Evolutionary conservation across 2,888 invertebrate genomes (phyloP).

Genomic region (Eurytoma adleriae): DNA sequence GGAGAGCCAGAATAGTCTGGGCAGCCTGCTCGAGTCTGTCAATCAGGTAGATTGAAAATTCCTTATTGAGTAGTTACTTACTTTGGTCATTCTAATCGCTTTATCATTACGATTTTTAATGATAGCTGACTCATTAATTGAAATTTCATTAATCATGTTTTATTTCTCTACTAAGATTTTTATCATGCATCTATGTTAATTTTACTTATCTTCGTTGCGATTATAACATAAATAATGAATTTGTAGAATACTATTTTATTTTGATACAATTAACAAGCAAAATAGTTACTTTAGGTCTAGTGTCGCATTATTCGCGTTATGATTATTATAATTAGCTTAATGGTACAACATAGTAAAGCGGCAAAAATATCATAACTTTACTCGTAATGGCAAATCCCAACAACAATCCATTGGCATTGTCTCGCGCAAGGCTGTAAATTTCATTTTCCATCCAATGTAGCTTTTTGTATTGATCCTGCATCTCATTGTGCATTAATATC

Average conservation of each 20-base stretch:
- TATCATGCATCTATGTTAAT: no score
- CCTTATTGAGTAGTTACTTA: neutral
- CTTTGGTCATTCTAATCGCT: neutral
- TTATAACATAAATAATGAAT: no score
- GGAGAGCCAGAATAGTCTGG: slow-evolving; percentile 74
- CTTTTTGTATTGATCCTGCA: neutral
- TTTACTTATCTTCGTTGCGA: no score
- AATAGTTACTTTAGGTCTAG: no score
- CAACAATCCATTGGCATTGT: slow-evolving; percentile 7
- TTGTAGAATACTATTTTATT: no score
- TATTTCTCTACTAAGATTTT: neutral
- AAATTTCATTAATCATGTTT: neutral
- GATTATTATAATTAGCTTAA: neutral
- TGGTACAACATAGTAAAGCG: neutral
- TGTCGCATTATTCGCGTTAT: neutral
- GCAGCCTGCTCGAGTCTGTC: slow-evolving; percentile 72
- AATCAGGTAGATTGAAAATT: slow-evolving; percentile 68
- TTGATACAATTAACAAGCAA: no score
- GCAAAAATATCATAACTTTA: no score
- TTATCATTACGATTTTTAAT: no score
- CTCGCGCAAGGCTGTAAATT: slow-evolving; percentile 30
- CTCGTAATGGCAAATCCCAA: no score
- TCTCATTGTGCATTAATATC: neutral
- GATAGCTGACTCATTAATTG: no score
- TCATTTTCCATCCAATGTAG: neutral